Base-by-base conservation (phyloP, 2,113 vertebrate genomes). In the Halichoeres trimaculatus region DNA sequence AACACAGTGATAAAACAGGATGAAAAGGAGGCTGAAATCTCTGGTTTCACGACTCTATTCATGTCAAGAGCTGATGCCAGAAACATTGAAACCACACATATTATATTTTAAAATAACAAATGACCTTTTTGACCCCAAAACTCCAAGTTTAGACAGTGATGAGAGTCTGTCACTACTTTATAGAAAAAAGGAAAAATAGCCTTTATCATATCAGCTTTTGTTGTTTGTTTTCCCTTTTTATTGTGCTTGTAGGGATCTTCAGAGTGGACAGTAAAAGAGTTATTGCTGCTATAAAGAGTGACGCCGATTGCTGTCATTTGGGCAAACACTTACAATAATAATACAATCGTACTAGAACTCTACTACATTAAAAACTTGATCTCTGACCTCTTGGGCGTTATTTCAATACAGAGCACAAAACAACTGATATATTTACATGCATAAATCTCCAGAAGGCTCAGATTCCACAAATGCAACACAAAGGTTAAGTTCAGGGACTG, bases 1-100 rank as follows among this genome's bases (percentile, higher is more conserved):
- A 76, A 70, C 59, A 10, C 73, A 56, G 71, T 41, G 30, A 52
- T 70, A 47, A 69, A 52, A 53, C 12, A 55, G 65, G 43, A 62
- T 52, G 26, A 70, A 75, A 57, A 43, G 23, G 43, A 67, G 43
- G 20, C 51, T 22, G 55, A 60, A 51, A 61, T 40, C 59, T 61
- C 57, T 54, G 51, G 43, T 52, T 51, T 68, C 43, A 53, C 35
- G 54, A n/a, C 54, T 48, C 17, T 20, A 48, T 48, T 19, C 45
- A 48, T n/a, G 45, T 48, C 8, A 8, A 48, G 7, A 16, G 3
- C 55, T 41, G 53, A 19, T 56, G 56, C 35, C 50, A 20, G 22
- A n/a, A 38, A 52, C 45, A 52, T 23, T 54, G 43, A 47, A 45
- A 47, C 43, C 7, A 43, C 13, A 43, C 14, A 8, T 14, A 45